Percentiles rank a stretch among this genome's conserved stretches.
Evolutionary conservation across 2,113 vertebrate species (phyloP).

Genomic region (Sapayoa aenigma): DNA sequence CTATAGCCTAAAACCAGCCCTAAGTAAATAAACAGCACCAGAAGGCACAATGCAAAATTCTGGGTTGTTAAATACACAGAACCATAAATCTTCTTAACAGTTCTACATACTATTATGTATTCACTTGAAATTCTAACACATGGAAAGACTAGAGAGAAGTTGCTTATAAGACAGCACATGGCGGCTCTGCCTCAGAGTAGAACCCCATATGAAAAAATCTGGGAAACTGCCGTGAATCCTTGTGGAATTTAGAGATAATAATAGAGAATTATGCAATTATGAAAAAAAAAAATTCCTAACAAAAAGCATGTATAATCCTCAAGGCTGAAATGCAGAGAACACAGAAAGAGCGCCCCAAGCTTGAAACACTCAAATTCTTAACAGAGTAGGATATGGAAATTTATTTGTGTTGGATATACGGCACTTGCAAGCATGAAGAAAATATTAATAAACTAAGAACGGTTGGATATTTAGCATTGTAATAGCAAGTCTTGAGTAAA

Average conservation of each 20-base stretch:
- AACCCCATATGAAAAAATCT: background rate
- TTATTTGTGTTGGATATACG: background rate
- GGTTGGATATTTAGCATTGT: background rate
- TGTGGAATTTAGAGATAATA: conserved; percentile 5
- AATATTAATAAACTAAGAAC: background rate
- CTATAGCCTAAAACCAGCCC: conserved; percentile 42
- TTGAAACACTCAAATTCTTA: background rate
- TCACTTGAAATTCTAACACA: conserved; percentile 21
- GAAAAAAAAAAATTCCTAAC: background rate
- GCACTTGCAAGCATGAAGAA: background rate
- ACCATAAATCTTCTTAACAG: conserved; percentile 46
- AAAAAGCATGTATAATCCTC: background rate
- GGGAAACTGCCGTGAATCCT: background rate
- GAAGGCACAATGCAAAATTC: conserved; percentile 49
- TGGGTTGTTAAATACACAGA: conserved; percentile 34
- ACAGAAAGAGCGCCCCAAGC: background rate
- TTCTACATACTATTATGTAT: conserved; percentile 17
- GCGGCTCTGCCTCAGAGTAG: background rate
- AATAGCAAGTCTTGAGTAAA: background rate
- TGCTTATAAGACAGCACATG: background rate
- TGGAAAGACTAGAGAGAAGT: conserved; percentile 1
- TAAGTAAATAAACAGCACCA: conserved; percentile 65
- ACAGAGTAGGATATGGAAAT: background rate
- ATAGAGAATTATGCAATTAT: background rate
- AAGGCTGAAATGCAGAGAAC: background rate